Conservation (phyloP, 2,113 vertebrate species). For the Calidris pugnax region DNA sequence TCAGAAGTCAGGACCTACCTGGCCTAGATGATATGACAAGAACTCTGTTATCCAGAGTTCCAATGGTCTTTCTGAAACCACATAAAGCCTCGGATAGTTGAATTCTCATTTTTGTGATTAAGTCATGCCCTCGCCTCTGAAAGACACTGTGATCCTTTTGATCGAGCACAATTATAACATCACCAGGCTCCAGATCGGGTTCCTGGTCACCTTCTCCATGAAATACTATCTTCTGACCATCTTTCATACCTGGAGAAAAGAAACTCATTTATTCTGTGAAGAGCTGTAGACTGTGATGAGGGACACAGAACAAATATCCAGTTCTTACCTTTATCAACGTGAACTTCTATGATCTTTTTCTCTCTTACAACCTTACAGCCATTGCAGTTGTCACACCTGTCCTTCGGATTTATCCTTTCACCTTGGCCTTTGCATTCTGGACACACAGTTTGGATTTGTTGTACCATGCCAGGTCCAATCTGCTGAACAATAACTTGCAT, state of each 20-base stretch:
- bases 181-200: slow-evolving; percentile 92
- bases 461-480: slow-evolving; percentile 95
- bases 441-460: slow-evolving; percentile 95
- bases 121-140: slow-evolving; percentile 84
- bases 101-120: slow-evolving; percentile 89
- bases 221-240: slow-evolving; percentile 93
- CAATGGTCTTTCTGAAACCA: slow-evolving; percentile 88
- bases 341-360: slow-evolving; percentile 95
- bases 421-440: slow-evolving; percentile 93
- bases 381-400: slow-evolving; percentile 90
- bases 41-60: slow-evolving; percentile 85
- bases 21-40: slow-evolving; percentile 83
- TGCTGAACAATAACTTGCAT: slow-evolving; percentile 91
- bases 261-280: not conserved
- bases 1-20: slow-evolving; percentile 72
- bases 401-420: slow-evolving; percentile 88
- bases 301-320: not conserved
- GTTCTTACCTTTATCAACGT: slow-evolving; percentile 91
- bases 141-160: slow-evolving; percentile 89
- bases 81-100: slow-evolving; percentile 91
- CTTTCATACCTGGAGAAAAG: slow-evolving; percentile 88
- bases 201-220: slow-evolving; percentile 96
- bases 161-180: slow-evolving; percentile 92
- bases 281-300: not conserved
- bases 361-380: slow-evolving; percentile 91